These are phyloP conservation scores for Rhamnusium bicolor DNA, from an alignment of 2,888 invertebrate species.

Conservation along the genomic window DNA sequence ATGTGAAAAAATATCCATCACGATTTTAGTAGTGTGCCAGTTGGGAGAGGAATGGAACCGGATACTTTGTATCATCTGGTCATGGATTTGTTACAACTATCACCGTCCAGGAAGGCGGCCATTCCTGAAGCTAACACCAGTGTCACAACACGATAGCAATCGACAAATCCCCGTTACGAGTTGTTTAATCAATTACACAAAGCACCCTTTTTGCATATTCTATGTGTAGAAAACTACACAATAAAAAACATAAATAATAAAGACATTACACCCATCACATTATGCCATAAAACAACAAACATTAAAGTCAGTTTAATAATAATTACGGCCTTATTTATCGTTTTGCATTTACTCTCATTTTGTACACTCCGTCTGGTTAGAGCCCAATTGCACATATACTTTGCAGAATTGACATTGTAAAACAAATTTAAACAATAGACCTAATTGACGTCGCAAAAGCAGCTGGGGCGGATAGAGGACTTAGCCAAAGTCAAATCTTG, in stretches of 20 bases:
- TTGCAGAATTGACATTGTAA: not conserved
- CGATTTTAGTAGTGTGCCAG: too few species aligned
- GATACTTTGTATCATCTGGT: too few species aligned
- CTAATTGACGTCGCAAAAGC: too few species aligned
- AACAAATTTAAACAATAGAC: too few species aligned
- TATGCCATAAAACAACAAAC: constrained; percentile 17
- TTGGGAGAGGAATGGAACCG: too few species aligned
- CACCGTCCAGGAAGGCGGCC: too few species aligned
- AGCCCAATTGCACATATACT: constrained; percentile 1
- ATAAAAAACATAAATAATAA: not conserved
- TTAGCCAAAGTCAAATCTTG: too few species aligned
- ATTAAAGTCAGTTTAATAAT: constrained; percentile 24
- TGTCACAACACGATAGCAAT: too few species aligned
- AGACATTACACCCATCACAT: constrained; percentile 17
- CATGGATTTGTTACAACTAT: too few species aligned
- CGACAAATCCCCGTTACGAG: too few species aligned
- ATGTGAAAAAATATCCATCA: not conserved
- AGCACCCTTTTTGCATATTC: not conserved
- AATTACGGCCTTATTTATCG: constrained; percentile 19
- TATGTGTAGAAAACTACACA: not conserved
- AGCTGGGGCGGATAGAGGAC: too few species aligned
- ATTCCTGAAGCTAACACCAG: too few species aligned
- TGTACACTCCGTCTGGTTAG: not conserved
- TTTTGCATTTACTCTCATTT: constrained; percentile 17
- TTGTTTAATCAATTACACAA: not conserved